phyloP scores from a whole-genome alignment of 2,888 invertebrate species.

The Nudaria mundana region DNA sequence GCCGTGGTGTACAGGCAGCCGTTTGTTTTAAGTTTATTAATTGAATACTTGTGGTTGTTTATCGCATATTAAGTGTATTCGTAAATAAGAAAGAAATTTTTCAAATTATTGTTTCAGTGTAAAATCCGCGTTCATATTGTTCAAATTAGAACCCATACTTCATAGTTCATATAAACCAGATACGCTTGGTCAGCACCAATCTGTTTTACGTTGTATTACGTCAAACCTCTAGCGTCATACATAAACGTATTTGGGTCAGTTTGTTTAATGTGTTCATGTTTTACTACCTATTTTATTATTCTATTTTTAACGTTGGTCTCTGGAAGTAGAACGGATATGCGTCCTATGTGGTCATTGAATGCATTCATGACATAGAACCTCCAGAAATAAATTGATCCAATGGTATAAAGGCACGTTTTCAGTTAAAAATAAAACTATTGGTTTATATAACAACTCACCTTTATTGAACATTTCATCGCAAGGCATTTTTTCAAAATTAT shows the following conservation, averaged over 20 bases:
- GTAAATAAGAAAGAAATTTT: too few relatives aligned
- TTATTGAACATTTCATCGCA: too few relatives aligned
- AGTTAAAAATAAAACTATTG: neutral
- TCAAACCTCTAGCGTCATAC: slow-evolving; percentile 63
- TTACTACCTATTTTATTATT: slow-evolving; percentile 66
- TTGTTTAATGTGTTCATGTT: slow-evolving; percentile 60
- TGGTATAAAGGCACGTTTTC: slow-evolving; percentile 22
- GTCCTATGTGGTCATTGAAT: slow-evolving; percentile 32
- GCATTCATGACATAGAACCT: slow-evolving; percentile 24
- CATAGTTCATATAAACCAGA: slow-evolving; percentile 55
- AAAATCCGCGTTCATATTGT: too few relatives aligned
- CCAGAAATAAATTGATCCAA: slow-evolving; percentile 13
- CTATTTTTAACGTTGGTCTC: slow-evolving; percentile 54
- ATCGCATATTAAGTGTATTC: too few relatives aligned
- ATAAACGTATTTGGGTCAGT: slow-evolving; percentile 67
- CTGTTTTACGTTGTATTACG: slow-evolving; percentile 55
- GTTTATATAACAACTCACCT: too few relatives aligned
- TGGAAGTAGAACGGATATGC: slow-evolving; percentile 47
- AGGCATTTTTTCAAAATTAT: too few relatives aligned
- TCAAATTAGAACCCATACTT: too few relatives aligned
- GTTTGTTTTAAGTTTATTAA: too few relatives aligned
- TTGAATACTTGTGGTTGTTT: too few relatives aligned
- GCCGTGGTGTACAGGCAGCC: too few relatives aligned
- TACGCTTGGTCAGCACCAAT: slow-evolving; percentile 47
- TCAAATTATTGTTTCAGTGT: too few relatives aligned